These are phyloP conservation scores for Anthoscopus minutus DNA, from an alignment of 2,113 vertebrate species.

Conservation along the genomic window DNA sequence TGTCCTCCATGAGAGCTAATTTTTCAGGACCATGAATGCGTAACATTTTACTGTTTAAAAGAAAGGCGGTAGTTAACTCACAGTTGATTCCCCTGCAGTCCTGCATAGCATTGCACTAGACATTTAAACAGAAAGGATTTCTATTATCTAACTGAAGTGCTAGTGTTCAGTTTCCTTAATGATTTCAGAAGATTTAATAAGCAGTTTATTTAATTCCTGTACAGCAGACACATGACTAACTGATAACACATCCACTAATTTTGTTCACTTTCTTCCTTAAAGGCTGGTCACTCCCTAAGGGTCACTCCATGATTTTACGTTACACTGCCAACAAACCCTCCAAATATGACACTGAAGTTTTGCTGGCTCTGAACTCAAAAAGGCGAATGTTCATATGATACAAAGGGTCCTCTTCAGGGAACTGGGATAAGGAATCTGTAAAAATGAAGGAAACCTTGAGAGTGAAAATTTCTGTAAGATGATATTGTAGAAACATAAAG, in stretches of 20 bases:
- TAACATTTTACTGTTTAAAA: not conserved
- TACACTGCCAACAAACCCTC: not conserved
- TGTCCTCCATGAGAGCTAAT: not conserved
- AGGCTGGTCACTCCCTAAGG: not conserved
- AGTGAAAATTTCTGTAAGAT: not conserved
- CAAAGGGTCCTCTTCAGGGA: not conserved
- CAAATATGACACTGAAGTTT: not conserved
- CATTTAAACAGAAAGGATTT: not conserved
- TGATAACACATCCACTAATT: not conserved
- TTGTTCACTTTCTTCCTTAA: not conserved
- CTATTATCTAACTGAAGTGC: not conserved
- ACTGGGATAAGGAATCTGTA: not conserved
- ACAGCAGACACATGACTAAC: not conserved
- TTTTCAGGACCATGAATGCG: not conserved
- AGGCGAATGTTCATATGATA: accelerated
- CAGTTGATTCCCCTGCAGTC: not conserved
- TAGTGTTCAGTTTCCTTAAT: not conserved
- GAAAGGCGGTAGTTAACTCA: not conserved
- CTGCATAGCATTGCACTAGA: not conserved
- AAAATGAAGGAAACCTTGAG: not conserved
- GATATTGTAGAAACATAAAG: not conserved
- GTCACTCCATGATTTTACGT: not conserved
- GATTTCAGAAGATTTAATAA: not conserved
- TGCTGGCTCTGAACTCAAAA: not conserved
- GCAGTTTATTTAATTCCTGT: not conserved